Evolutionary conservation across 2,888 invertebrate genomes (phyloP).

Genomic region (Cephus pygmeus): DNA sequence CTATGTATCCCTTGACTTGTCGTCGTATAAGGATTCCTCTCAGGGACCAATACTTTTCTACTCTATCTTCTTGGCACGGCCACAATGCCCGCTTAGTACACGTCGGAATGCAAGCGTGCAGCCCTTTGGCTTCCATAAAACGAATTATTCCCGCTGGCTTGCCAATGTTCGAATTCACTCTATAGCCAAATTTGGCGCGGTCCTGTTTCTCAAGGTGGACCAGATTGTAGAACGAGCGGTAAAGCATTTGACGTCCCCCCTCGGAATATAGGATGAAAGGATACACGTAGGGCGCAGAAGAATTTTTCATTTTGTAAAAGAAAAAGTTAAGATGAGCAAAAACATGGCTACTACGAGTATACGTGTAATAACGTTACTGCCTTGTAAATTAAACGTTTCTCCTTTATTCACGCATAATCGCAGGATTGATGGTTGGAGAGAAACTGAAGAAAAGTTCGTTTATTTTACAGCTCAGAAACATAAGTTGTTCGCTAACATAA

Average conservation of each 20-base stretch:
- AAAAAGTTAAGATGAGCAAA: background rate
- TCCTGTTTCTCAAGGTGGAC: background rate
- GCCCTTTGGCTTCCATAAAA: constrained; percentile 16
- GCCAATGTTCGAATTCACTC: background rate
- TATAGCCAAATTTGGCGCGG: constrained; percentile 2
- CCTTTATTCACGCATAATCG: background rate
- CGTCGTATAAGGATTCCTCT: background rate
- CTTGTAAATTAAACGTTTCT: background rate
- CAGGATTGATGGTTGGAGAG: background rate
- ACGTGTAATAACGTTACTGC: background rate
- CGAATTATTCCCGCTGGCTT: constrained; percentile 22
- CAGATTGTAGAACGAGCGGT: background rate
- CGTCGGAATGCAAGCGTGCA: constrained; percentile 20
- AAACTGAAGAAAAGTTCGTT: background rate
- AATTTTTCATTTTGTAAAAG: background rate
- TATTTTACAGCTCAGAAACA: background rate
- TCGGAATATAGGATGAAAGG: background rate
- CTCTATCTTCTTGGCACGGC: background rate
- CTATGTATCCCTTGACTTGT: background rate
- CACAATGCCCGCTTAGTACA: constrained; percentile 17
- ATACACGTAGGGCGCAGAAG: background rate
- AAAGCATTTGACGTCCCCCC: background rate
- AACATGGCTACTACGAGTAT: background rate
- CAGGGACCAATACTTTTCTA: background rate
- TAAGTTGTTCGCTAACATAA: background rate